Evolutionary conservation across 2,113 vertebrate species (phyloP), one percentile per base, ranked within the genome.

Genomic region (Jacana jacana): DNA sequence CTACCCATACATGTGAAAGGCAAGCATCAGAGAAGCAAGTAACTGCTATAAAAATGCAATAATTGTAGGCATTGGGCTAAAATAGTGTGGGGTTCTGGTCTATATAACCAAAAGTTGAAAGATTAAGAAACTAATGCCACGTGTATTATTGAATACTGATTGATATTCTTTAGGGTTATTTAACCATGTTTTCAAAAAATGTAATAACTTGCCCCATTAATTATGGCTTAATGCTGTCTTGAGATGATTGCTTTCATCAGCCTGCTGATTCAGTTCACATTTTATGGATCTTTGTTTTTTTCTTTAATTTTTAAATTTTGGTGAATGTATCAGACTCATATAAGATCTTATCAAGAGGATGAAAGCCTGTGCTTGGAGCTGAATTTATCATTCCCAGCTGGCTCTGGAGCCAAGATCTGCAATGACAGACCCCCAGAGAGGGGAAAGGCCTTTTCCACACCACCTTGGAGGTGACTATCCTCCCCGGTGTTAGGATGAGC

Each of bases 141-240:
- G 72, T 80, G 68, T 55, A 87, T 46, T 65, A 89, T 79, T 49
- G 60, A 31, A 40, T 54, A 13, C 64, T 30, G 63, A 68, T 65
- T 90, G 70, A 90, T 94, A 90, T 84, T 93, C 72, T 86, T 91
- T 85, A 24, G n/a, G 77, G 91, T 89, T 89, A 88, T 92, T 96
- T 68, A 97, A 89, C 40, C 80, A 25, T 44, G 65, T 71, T 95
- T 92, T 61, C 76, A 40, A 81, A 70, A 90, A 86, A 85, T 71
- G 35, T 55, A 17, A 69, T 79, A 48, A 87, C 81, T 81, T 83
- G 17, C 57, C 88, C 85, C 63, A 86, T 69, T 84, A 81, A 30
- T 22, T 33, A 77, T 31, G 31, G 42, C 60, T 46, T 37, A 46
- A 39, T 23, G 80, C 65, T 61, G 54, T 57, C 80, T 51, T 51